Evolutionary conservation across 2,113 vertebrate species (phyloP).

Genomic region (Petrocephalus zakoni): DNA sequence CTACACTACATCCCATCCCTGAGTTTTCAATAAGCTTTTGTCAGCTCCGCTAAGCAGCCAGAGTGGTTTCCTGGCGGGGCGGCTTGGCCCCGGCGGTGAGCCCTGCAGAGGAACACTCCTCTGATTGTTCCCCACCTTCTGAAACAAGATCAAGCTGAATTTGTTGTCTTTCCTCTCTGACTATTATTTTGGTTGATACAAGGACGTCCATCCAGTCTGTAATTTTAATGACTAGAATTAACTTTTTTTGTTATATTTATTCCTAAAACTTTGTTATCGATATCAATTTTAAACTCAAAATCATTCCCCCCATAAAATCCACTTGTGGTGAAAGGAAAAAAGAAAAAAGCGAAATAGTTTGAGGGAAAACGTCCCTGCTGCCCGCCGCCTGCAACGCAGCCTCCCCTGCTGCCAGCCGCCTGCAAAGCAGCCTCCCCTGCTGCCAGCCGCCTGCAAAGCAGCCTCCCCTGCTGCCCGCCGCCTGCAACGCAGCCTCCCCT

Average conservation of each 20-base stretch:
- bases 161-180: slow-evolving; percentile 62
- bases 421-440: too few relatives aligned
- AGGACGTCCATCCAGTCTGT: slow-evolving; percentile 64
- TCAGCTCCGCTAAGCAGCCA: slow-evolving; percentile 64
- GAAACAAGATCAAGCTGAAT: slow-evolving; percentile 73
- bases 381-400: too few relatives aligned
- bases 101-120: slow-evolving; percentile 59
- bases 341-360: slow-evolving; percentile 13
- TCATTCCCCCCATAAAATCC: too few relatives aligned
- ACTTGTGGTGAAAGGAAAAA: slow-evolving; percentile 47
- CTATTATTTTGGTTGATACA: slow-evolving; percentile 55
- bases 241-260: too few relatives aligned
- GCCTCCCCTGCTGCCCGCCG: too few relatives aligned
- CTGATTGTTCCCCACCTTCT: slow-evolving; percentile 68
- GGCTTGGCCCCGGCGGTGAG: slow-evolving; percentile 51
- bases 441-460: background rate
- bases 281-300: too few relatives aligned
- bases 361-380: background rate
- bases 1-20: background rate
- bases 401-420: too few relatives aligned
- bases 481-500: too few relatives aligned
- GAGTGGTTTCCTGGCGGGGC: slow-evolving; percentile 44
- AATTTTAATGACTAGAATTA: slow-evolving; percentile 60
- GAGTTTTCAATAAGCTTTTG: slow-evolving; percentile 61
- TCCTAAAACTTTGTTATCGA: too few relatives aligned